Evolutionary conservation across 2,888 invertebrate species (phyloP).

Genomic region (Prenolepis imparis): DNA sequence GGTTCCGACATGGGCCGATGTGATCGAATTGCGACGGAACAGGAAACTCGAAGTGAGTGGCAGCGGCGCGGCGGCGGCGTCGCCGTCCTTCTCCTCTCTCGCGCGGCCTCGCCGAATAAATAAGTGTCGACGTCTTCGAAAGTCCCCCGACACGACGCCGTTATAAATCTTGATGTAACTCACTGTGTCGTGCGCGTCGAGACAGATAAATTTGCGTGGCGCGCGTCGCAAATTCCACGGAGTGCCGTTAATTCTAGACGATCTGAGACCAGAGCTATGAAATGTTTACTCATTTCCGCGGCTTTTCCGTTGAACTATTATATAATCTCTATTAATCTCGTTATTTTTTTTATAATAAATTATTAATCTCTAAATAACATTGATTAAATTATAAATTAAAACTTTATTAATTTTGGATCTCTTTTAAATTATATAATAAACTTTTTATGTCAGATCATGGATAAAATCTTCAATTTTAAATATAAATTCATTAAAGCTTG

Average conservation of each 20-base stretch:
- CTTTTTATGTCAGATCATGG: neutral
- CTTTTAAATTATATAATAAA: neutral
- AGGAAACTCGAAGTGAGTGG: constrained; percentile 69
- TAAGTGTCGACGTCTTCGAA: constrained; percentile 60
- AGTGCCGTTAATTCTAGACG: neutral
- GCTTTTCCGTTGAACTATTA: neutral
- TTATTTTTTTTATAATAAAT: neutral
- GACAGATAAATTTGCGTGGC: constrained; percentile 50
- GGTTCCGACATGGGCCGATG: constrained; percentile 68
- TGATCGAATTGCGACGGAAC: constrained; percentile 74
- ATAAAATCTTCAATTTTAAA: neutral
- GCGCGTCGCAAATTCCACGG: constrained; percentile 37
- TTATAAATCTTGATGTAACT: constrained; percentile 57
- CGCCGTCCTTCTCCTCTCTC: constrained; percentile 5
- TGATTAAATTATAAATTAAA: neutral
- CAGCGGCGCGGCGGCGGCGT: neutral
- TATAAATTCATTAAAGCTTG: neutral
- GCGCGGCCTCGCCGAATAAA: constrained; percentile 61
- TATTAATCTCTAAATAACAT: neutral
- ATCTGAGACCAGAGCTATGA: neutral
- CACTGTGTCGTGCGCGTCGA: constrained; percentile 45
- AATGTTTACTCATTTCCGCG: neutral
- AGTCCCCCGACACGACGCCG: constrained; percentile 32
- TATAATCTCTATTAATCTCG: neutral
- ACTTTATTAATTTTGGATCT: neutral